A percentile compares a stretch with the other conserved stretches of the same genome.
phyloP scores from a whole-genome alignment of 2,888 invertebrate genomes.

The Neoscelio sp. region DNA sequence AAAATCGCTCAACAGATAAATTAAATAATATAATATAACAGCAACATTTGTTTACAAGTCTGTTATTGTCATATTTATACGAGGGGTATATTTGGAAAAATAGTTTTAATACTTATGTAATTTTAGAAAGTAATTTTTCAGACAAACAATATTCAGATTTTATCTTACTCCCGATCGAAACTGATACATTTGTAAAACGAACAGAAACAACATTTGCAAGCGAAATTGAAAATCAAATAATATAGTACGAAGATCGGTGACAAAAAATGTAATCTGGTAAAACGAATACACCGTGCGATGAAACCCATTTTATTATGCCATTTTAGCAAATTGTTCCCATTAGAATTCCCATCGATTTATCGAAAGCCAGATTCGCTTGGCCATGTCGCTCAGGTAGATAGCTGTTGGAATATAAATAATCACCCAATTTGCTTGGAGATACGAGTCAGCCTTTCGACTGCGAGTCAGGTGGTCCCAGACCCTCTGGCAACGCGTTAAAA shows the following conservation, averaged over 20 bases:
- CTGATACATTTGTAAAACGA: too few relatives aligned
- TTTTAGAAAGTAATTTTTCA: too few relatives aligned
- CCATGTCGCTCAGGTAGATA: constrained; percentile 56
- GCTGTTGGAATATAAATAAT: constrained; percentile 75
- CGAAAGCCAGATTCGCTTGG: constrained; percentile 59
- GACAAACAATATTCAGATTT: too few relatives aligned
- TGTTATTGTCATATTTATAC: too few relatives aligned
- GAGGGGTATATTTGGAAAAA: too few relatives aligned
- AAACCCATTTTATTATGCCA: constrained; percentile 74
- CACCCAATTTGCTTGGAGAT: constrained; percentile 76
- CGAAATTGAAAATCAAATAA: constrained; percentile 3
- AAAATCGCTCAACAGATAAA: too few relatives aligned
- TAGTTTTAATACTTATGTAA: too few relatives aligned
- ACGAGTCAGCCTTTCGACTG: constrained; percentile 55
- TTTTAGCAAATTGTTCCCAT: constrained; percentile 73
- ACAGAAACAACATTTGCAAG: not conserved
- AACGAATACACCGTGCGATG: constrained; percentile 41
- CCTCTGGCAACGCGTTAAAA: constrained; percentile 64
- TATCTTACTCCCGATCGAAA: not conserved
- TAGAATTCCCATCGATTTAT: constrained; percentile 70
- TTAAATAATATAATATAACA: too few relatives aligned
- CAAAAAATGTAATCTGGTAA: not conserved
- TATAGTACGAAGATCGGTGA: not conserved
- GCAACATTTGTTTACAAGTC: too few relatives aligned
- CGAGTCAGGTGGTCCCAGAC: constrained; percentile 63